Evolutionary conservation across 2,113 vertebrate genomes (phyloP).

Genomic region (Puntigrus tetrazona): DNA sequence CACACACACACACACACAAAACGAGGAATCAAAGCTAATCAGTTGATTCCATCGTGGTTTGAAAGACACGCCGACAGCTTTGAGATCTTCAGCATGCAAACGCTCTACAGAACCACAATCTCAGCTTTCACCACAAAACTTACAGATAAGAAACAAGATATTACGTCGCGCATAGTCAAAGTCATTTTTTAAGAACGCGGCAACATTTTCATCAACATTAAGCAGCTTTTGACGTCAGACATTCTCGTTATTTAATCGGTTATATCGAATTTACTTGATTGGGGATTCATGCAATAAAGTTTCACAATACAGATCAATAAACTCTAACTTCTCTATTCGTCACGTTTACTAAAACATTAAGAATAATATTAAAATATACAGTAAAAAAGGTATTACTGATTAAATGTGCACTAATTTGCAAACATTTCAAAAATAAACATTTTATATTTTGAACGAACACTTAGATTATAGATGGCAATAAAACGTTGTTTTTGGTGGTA

Average conservation of each 20-base stretch:
- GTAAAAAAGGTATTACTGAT: no score
- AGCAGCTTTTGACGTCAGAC: background rate
- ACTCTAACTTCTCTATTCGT: background rate
- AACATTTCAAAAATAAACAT: background rate
- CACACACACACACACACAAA: slow-evolving; percentile 49
- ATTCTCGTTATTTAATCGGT: background rate
- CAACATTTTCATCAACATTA: background rate
- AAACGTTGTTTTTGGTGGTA: no score
- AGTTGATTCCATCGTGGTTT: slow-evolving; percentile 29
- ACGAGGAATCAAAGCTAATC: slow-evolving; percentile 35
- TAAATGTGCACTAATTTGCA: background rate
- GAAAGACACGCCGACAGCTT: slow-evolving; percentile 27
- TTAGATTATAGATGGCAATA: no score
- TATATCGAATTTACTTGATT: no score
- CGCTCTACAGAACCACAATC: background rate
- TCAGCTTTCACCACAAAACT: background rate
- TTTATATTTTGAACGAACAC: no score
- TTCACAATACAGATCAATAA: background rate
- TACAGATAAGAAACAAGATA: background rate
- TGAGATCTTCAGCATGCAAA: background rate
- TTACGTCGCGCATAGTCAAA: background rate
- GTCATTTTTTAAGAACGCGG: background rate
- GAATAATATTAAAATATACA: no score
- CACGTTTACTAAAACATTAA: no score
- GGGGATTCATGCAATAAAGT: no score